Conservation (phyloP, 1,140 invertebrate genomes). For the Mesaphorura yosii region DNA sequence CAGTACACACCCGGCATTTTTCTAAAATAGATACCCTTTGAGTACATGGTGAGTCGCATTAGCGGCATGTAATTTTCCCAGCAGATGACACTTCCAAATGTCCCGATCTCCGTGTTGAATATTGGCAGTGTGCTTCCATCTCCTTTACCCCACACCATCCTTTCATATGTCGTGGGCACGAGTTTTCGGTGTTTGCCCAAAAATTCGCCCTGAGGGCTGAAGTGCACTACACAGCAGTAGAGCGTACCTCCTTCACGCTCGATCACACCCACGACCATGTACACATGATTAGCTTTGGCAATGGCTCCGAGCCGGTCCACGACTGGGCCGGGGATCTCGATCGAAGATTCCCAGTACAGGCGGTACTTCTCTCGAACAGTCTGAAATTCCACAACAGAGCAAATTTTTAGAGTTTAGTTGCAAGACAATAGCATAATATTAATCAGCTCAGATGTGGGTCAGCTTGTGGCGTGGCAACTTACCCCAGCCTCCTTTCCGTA, state of each 20-base stretch:
- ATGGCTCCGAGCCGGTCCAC: constrained; percentile 10
- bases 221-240: constrained; percentile 30
- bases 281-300: constrained; percentile 14
- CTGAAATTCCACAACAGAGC: constrained; percentile 3
- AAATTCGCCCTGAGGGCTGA: constrained; percentile 10
- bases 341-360: constrained; percentile 19
- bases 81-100: constrained; percentile 32
- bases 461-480: background rate
- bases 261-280: constrained; percentile 21
- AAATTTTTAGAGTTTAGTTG: background rate
- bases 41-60: constrained; percentile 18
- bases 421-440: background rate
- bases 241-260: constrained; percentile 14
- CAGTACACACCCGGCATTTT: background rate
- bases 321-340: constrained; percentile 22
- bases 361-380: constrained; percentile 12
- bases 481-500: background rate
- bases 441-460: background rate
- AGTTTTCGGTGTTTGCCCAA: constrained; percentile 27
- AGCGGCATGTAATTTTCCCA: constrained; percentile 36
- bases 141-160: constrained; percentile 21
- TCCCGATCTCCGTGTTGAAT: constrained; percentile 21
- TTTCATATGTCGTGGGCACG: constrained; percentile 17
- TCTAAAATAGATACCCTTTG: constrained; percentile 21
- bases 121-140: constrained; percentile 25